Conservation (phyloP, 2,113 vertebrate genomes). For the Phylloscopus trochiloides region DNA sequence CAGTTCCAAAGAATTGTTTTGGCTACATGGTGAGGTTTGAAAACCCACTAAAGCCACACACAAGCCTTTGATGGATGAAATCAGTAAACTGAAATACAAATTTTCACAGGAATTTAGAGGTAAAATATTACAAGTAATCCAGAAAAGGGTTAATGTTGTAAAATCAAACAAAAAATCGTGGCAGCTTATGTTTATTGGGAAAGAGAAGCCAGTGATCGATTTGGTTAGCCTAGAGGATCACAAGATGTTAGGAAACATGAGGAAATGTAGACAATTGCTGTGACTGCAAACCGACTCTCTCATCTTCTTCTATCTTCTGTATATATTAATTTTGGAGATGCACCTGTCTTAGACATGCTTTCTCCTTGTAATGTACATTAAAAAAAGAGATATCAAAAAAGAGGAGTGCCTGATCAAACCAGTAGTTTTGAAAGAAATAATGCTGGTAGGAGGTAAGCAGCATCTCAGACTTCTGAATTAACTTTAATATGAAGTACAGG, state of each 20-base stretch:
- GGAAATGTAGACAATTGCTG: background rate
- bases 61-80: background rate
- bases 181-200: background rate
- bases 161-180: background rate
- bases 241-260: background rate
- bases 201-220: background rate
- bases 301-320: background rate
- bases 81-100: background rate
- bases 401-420: background rate
- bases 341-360: background rate
- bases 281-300: background rate
- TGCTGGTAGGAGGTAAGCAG: background rate
- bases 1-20: background rate
- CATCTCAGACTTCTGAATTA: background rate
- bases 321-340: background rate
- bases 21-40: background rate
- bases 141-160: background rate
- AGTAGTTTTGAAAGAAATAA: background rate
- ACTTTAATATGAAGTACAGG: background rate
- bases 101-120: background rate
- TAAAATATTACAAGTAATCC: background rate
- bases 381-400: background rate
- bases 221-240: background rate
- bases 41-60: background rate
- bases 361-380: background rate